Evolutionary conservation across 1,140 invertebrate species (phyloP), one percentile per base, ranked within the genome.

Genomic region (Drosophila grimshawi): DNA sequence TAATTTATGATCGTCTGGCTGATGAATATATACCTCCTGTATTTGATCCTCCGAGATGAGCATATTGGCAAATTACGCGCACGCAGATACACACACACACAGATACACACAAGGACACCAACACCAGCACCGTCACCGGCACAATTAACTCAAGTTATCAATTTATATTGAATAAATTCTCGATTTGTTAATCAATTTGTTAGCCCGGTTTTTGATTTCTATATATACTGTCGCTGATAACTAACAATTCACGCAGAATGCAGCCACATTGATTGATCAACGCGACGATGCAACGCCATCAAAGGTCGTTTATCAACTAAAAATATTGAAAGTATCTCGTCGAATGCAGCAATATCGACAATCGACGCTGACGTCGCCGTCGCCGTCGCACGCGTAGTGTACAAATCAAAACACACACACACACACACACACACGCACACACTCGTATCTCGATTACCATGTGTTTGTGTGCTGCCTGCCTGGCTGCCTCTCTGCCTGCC

Each of bases 301-400:
- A 92, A 91, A 91, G 88, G 88, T 92, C 91, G 82, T 86, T 91
- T 91, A 92, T 92, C 85, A 90, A 92, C 91, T 92, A 83, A 92
- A 92, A 89, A 83, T 91, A 77, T 81, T 71, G 80, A 68, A 81
- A 70, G 70, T 75, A 78, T 43, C 76, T 73, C 32, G 81, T 49
- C 41, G 70, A 53, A 48, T 67, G 56, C 62, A 61, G 66, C 75
- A 69, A 73, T 3, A 10, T 41, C 7, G 39, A 41, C 39, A 10
- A 19, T 67, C 63, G 67, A 59, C 69, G 64, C 29, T 41, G 37
- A 52, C 53, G 66, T 52, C 37, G 37, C 37, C 37, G 10, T 41
- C 72, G 78, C 51, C 19, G 51, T 19, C 19, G 19, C 19, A 19
- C 2, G 19, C 19, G 19, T 19, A 19, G 19, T 19, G 19, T 51